These are phyloP conservation scores for Telmatochromis brichardi DNA, from an alignment of 2,113 vertebrate species.

Conservation along the genomic window DNA sequence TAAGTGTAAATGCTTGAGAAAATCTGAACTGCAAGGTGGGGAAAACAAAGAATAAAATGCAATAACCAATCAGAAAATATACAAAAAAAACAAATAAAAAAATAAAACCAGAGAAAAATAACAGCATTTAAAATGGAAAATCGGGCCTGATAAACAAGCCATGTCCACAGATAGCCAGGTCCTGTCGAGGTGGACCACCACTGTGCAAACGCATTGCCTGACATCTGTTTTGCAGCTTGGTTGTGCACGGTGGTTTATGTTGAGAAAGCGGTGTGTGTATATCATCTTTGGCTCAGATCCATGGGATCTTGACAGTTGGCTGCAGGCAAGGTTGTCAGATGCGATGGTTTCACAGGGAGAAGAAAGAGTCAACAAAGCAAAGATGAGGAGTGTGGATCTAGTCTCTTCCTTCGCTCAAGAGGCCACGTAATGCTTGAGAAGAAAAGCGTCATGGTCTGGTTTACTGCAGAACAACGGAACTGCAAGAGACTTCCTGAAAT, in stretches of 20 bases:
- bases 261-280: conserved; percentile 56
- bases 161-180: conserved; percentile 28
- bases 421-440: background rate
- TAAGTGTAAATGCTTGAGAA: background rate
- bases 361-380: background rate
- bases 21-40: background rate
- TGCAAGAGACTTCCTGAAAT: background rate
- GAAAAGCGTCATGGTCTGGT: background rate
- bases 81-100: background rate
- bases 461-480: background rate
- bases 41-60: background rate
- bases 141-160: conserved; percentile 30
- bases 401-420: background rate
- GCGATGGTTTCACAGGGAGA: conserved; percentile 5
- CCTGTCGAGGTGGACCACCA: conserved; percentile 37
- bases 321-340: conserved; percentile 36
- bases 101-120: background rate
- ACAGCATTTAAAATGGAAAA: conserved; percentile 7
- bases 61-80: background rate
- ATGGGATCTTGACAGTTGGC: conserved; percentile 52
- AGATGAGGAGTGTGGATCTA: background rate
- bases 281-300: conserved; percentile 59
- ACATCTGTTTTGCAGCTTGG: conserved; percentile 73
- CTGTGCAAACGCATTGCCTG: conserved; percentile 18
- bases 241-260: conserved; percentile 48